Percentiles rank a stretch among this genome's conserved stretches.
Conservation (phyloP, 2,888 invertebrate species). For the Sialis fuliginosa region DNA sequence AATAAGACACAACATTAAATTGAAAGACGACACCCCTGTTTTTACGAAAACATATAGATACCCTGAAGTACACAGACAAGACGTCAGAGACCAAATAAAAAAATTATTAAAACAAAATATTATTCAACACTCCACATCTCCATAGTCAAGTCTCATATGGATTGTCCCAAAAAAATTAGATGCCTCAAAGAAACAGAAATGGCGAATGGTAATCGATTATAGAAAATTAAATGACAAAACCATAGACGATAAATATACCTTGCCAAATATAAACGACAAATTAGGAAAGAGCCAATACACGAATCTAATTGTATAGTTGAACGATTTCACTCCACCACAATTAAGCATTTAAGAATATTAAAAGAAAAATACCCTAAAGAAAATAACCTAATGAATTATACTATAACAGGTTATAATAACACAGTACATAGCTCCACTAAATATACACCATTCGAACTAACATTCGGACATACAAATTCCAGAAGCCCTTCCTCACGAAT, state of each 20-base stretch:
- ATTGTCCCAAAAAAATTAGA: too few species aligned
- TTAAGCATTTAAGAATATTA: conserved; percentile 1
- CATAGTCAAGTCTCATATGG: too few species aligned
- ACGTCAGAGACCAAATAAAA: too few species aligned
- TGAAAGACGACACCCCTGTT: too few species aligned
- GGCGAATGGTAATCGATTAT: too few species aligned
- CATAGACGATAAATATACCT: too few species aligned
- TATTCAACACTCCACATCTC: too few species aligned
- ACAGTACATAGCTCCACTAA: background rate
- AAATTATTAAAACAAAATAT: too few species aligned
- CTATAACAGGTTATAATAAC: conserved; percentile 1
- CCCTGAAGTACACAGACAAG: too few species aligned
- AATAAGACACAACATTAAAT: too few species aligned
- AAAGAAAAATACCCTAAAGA: background rate
- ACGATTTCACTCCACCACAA: background rate
- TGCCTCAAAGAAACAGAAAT: too few species aligned
- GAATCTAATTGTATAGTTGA: conserved; percentile 1
- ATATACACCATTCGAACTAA: conserved; percentile 1
- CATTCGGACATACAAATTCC: conserved; percentile 2
- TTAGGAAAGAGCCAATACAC: background rate
- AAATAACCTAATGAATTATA: background rate
- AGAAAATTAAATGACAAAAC: background rate
- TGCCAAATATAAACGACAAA: background rate
- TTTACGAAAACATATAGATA: too few species aligned
- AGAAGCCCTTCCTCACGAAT: background rate